A percentile compares a stretch with the other conserved stretches of the same genome.
These are phyloP conservation scores for Dermatophagoides farinae DNA, from an alignment of 1,140 invertebrate genomes.

Conservation along the genomic window DNA sequence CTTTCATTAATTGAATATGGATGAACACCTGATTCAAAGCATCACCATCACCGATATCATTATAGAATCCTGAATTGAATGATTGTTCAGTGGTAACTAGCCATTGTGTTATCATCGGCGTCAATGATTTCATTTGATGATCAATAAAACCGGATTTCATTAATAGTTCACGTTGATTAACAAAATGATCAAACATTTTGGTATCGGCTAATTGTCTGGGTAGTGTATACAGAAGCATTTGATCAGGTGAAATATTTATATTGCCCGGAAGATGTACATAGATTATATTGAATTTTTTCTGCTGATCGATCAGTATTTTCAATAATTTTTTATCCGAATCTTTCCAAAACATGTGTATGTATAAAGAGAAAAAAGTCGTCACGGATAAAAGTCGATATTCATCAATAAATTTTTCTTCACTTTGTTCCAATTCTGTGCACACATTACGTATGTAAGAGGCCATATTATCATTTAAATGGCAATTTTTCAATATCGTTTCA, in stretches of 20 bases:
- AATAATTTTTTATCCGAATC: slow-evolving; percentile 50
- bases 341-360: slow-evolving; percentile 48
- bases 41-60: slow-evolving; percentile 2
- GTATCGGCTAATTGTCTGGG: slow-evolving; percentile 11
- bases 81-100: slow-evolving; percentile 15
- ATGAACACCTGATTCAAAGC: neutral
- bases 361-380: slow-evolving; percentile 46
- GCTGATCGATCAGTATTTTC: slow-evolving; percentile 44
- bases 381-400: slow-evolving; percentile 41
- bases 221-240: slow-evolving; percentile 6
- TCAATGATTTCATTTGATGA: slow-evolving; percentile 13
- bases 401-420: slow-evolving; percentile 22
- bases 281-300: slow-evolving; percentile 41
- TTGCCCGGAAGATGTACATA: slow-evolving; percentile 15
- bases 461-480: slow-evolving; percentile 45
- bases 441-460: slow-evolving; percentile 42
- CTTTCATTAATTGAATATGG: neutral
- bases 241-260: slow-evolving; percentile 6
- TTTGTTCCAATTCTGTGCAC: slow-evolving; percentile 10
- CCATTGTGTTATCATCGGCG: slow-evolving; percentile 17
- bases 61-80: neutral
- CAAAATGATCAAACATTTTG: slow-evolving; percentile 13
- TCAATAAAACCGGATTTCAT: slow-evolving; percentile 18
- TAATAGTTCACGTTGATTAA: slow-evolving; percentile 13
- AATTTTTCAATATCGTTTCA: slow-evolving; percentile 38